Evolutionary conservation across 1,140 invertebrate genomes (phyloP).

Genomic region (Philotrypesis tridentata): DNA sequence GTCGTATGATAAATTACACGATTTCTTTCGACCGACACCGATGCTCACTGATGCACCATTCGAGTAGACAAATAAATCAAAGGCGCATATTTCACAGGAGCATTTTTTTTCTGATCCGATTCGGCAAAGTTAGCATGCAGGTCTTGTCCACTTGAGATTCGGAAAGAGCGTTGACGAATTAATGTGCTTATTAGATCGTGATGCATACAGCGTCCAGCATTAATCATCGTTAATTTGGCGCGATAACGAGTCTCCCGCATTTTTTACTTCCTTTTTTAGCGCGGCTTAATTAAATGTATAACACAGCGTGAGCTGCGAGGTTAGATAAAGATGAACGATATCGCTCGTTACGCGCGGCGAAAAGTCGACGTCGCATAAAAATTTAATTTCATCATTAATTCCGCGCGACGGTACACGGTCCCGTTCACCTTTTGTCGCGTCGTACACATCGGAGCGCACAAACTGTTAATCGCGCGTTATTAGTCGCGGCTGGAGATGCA

Average conservation of each 20-base stretch:
- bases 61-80: no score
- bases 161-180: no score
- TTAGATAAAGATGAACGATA: not conserved
- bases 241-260: not conserved
- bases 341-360: not conserved
- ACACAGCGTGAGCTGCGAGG: not conserved
- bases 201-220: not conserved
- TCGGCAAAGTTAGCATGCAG: no score
- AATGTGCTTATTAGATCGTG: not conserved
- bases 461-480: not conserved
- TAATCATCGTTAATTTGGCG: not conserved
- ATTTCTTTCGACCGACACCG: no score
- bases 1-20: no score
- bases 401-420: no score
- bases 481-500: not conserved
- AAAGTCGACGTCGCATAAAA: not conserved
- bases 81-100: no score
- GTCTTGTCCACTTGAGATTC: no score
- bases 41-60: no score
- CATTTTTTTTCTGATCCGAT: no score
- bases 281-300: not conserved
- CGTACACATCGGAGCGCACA: no score
- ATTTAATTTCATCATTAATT: not conserved
- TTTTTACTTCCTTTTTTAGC: not conserved
- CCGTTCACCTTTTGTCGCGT: not conserved